A percentile compares a stretch with the other conserved stretches of the same genome.
phyloP scores from a whole-genome alignment of 2,113 vertebrate genomes.

The Cebus imitator region DNA sequence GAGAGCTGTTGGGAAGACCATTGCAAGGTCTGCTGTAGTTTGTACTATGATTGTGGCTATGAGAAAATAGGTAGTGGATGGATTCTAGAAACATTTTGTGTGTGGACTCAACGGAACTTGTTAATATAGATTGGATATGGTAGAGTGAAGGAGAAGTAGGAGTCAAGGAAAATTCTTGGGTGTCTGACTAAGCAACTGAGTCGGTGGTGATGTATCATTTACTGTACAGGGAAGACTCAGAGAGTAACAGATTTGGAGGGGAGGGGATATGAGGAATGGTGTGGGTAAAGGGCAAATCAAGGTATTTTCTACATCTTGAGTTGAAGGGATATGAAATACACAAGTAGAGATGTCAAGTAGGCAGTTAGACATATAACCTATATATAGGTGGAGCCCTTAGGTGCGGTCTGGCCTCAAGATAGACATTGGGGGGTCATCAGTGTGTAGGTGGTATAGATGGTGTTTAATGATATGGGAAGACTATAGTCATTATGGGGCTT shows the following conservation, averaged over 20 bases:
- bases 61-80: not conserved
- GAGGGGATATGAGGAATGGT: not conserved
- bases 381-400: not conserved
- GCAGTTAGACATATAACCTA: not conserved
- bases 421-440: not conserved
- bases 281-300: not conserved
- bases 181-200: not conserved
- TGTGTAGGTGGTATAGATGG: not conserved
- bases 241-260: not conserved
- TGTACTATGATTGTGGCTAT: not conserved
- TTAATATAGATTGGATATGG: not conserved
- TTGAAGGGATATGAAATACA: not conserved
- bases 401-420: not conserved
- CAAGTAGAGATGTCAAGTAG: not conserved
- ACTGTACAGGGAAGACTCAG: not conserved
- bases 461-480: not conserved
- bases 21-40: not conserved
- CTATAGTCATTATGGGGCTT: not conserved
- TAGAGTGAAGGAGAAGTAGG: not conserved
- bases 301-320: not conserved
- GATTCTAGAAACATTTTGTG: not conserved
- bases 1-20: not conserved
- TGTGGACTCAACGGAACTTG: not conserved
- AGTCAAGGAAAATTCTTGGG: not conserved
- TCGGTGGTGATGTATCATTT: not conserved